A percentile compares a stretch with the other conserved stretches of the same genome.
Conservation (phyloP, 2,113 vertebrate genomes). For the Tauraco erythrolophus region DNA sequence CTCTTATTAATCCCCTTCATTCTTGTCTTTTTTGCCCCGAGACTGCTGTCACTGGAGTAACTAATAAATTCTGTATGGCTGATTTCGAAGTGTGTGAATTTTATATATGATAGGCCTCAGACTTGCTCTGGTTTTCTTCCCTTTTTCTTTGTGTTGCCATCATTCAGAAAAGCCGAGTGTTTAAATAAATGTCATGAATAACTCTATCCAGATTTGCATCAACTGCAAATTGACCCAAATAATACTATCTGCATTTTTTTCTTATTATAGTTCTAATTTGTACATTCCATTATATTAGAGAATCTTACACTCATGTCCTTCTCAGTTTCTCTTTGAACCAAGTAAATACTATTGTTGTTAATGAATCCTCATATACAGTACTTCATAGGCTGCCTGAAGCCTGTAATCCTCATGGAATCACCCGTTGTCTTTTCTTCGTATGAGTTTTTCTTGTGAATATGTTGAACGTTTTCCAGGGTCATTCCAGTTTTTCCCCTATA, state of each 20-base stretch:
- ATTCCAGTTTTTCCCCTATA: not conserved
- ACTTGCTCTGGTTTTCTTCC: not conserved
- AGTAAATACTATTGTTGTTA: not conserved
- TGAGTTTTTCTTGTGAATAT: not conserved
- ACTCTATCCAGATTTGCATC: not conserved
- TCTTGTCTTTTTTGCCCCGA: not conserved
- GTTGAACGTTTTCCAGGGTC: not conserved
- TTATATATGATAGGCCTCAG: not conserved
- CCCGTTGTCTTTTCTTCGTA: not conserved
- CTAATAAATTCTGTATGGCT: not conserved
- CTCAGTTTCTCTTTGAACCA: not conserved
- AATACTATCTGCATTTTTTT: not conserved
- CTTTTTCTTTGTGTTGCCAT: not conserved
- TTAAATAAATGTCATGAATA: not conserved
- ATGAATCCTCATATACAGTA: not conserved
- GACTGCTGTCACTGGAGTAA: not conserved
- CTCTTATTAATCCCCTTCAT: not conserved
- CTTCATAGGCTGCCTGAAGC: not conserved
- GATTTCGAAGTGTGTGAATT: not conserved
- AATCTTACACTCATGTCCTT: not conserved
- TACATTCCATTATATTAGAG: not conserved
- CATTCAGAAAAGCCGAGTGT: not conserved
- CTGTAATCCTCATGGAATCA: not conserved
- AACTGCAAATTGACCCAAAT: not conserved
- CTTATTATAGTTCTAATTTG: not conserved